Conservation (phyloP, 2,888 invertebrate genomes). For the Polydrusus cervinus region DNA sequence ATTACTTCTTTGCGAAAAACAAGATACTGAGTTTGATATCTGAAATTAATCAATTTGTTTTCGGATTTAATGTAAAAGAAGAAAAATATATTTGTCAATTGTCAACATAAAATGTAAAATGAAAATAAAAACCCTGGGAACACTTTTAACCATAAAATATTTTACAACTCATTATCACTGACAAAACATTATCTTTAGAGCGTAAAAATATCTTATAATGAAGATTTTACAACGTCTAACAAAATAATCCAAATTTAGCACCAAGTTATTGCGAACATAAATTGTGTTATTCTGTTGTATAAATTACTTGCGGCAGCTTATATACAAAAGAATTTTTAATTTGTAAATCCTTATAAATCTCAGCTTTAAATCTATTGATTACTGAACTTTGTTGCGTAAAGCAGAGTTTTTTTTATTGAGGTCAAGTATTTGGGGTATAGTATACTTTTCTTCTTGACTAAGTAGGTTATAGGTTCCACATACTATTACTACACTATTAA, state of each 20-base stretch:
- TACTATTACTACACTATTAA: too few species aligned
- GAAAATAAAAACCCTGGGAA: background rate
- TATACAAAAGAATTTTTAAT: constrained; percentile 35
- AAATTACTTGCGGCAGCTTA: constrained; percentile 30
- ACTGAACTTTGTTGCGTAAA: background rate
- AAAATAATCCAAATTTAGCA: constrained; percentile 34
- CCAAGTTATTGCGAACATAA: constrained; percentile 33
- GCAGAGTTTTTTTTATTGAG: too few species aligned
- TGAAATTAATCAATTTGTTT: too few species aligned
- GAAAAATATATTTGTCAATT: too few species aligned
- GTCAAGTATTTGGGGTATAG: too few species aligned
- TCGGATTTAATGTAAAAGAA: too few species aligned
- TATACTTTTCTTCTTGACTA: too few species aligned
- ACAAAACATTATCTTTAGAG: constrained; percentile 5
- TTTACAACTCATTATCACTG: constrained; percentile 2
- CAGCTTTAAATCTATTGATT: constrained; percentile 8
- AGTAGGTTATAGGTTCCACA: too few species aligned
- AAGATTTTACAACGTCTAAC: constrained; percentile 28
- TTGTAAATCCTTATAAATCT: constrained; percentile 36
- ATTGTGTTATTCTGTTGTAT: constrained; percentile 33
- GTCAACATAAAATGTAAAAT: background rate
- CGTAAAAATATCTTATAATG: constrained; percentile 5
- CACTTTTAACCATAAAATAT: background rate
- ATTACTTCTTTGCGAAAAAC: too few species aligned
- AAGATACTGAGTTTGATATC: too few species aligned